Conservation (phyloP, 1,140 invertebrate genomes). For the Sitobion miscanthi region DNA sequence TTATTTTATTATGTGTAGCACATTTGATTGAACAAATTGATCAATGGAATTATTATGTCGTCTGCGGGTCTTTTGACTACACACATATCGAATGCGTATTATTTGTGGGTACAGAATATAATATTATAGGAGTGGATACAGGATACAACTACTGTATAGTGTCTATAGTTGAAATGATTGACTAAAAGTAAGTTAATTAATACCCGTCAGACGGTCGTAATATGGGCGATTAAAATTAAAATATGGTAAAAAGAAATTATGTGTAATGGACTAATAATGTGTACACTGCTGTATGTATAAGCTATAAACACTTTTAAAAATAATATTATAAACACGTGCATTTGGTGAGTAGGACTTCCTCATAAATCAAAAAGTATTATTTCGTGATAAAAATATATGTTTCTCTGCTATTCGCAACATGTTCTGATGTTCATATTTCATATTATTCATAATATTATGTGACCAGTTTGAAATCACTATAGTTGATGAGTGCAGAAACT, state of each 20-base stretch:
- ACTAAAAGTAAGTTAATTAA: background rate
- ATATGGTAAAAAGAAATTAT: background rate
- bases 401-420: background rate
- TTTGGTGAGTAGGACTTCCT: too few relatives aligned
- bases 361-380: background rate
- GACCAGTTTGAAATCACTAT: background rate
- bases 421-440: too few relatives aligned
- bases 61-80: background rate
- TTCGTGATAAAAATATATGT: background rate
- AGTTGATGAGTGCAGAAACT: background rate
- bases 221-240: background rate
- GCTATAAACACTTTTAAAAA: background rate
- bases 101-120: background rate
- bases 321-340: too few relatives aligned
- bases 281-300: background rate
- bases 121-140: background rate
- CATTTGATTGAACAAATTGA: background rate
- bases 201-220: background rate
- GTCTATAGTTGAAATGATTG: background rate
- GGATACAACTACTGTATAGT: background rate
- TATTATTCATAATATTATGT: background rate
- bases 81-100: background rate
- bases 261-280: background rate
- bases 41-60: background rate
- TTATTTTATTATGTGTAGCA: background rate